phyloP scores from a whole-genome alignment of 1,140 invertebrate genomes.

The Saccostrea glomerata region DNA sequence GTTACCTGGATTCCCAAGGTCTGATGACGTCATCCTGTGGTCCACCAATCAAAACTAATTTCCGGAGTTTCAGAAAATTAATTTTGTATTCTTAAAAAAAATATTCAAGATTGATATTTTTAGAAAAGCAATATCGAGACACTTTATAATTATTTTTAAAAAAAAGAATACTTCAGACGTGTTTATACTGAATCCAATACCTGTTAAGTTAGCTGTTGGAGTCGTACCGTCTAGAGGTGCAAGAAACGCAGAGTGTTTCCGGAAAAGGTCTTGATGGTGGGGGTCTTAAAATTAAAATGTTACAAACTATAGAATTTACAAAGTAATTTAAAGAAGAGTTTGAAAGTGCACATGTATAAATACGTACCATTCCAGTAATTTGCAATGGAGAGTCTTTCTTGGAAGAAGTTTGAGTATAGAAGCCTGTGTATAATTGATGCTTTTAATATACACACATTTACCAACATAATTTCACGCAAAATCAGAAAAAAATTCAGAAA shows the following conservation, averaged over 20 bases:
- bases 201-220: constrained; percentile 80
- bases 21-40: constrained; percentile 95
- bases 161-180: too few species aligned
- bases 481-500: too few species aligned
- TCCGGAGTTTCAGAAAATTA: constrained; percentile 87
- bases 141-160: too few species aligned
- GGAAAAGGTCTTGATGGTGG: constrained; percentile 88
- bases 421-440: background rate
- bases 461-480: too few species aligned
- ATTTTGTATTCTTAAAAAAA: constrained; percentile 83
- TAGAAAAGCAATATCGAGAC: too few species aligned
- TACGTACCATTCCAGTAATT: constrained; percentile 26
- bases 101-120: too few species aligned
- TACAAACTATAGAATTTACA: background rate
- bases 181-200: constrained; percentile 65
- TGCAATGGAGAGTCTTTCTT: background rate
- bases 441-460: too few species aligned
- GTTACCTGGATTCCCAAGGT: constrained; percentile 92
- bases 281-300: constrained; percentile 81
- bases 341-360: background rate
- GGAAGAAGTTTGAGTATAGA: background rate
- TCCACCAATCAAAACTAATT: constrained; percentile 91
- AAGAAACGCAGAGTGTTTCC: constrained; percentile 86
- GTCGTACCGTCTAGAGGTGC: constrained; percentile 72
- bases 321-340: background rate